Conservation (phyloP, 92 coral and sea anemone genomes). For the Heteractis magnifica region DNA sequence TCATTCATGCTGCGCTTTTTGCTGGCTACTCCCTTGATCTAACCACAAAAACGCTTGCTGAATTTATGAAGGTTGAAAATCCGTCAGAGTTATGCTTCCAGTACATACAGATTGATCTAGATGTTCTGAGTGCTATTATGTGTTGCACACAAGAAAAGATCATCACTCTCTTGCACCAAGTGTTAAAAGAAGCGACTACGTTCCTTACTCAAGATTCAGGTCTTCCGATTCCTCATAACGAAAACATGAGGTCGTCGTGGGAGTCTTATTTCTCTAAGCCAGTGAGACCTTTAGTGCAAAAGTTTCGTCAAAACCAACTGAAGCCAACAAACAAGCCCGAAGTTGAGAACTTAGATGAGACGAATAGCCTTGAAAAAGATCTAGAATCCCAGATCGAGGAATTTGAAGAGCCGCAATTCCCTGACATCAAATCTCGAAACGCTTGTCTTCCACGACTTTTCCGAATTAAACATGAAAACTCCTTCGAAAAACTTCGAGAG, state of each 20-base stretch:
- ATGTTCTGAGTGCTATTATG: constrained; percentile 49
- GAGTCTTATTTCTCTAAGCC: constrained; percentile 33
- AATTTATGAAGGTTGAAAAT: constrained; percentile 19
- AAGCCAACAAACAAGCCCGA: background rate
- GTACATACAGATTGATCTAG: constrained; percentile 59
- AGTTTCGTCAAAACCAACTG: constrained; percentile 14
- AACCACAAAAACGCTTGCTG: constrained; percentile 39
- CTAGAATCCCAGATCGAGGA: constrained; percentile 59
- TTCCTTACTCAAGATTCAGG: constrained; percentile 38
- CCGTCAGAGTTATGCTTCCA: constrained; percentile 59
- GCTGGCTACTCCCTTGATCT: constrained; percentile 66
- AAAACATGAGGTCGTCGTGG: constrained; percentile 35
- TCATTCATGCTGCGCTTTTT: constrained; percentile 72
- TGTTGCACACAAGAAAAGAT: constrained; percentile 65
- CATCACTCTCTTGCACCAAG: constrained; percentile 63
- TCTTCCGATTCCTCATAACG: constrained; percentile 16
- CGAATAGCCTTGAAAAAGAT: background rate
- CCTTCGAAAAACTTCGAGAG: constrained; percentile 57
- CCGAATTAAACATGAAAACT: constrained; percentile 64
- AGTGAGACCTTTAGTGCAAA: constrained; percentile 19
- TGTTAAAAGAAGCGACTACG: constrained; percentile 47
- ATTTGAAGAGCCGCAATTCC: constrained; percentile 40
- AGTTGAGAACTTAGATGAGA: background rate
- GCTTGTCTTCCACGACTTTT: constrained; percentile 64
- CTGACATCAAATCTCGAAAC: constrained; percentile 43